Percentiles rank a stretch among this genome's conserved stretches.
Conservation (phyloP, 2,888 invertebrate genomes). For the Phasia obesa region DNA sequence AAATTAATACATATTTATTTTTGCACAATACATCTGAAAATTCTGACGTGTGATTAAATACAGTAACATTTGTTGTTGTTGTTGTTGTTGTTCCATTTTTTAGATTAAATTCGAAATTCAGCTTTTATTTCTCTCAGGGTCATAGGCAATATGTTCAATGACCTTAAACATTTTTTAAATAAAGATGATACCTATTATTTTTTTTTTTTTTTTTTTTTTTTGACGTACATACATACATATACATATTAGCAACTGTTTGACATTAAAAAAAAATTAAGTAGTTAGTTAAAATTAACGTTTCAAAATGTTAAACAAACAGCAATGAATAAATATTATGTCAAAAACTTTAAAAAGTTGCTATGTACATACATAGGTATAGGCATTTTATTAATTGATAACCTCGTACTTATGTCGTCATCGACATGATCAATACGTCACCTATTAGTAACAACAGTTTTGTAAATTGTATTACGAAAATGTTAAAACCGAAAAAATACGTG, state of each 20-base stretch:
- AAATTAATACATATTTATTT: constrained; percentile 32
- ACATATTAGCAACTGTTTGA: not conserved
- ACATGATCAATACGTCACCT: constrained; percentile 30
- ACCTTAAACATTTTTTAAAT: constrained; percentile 58
- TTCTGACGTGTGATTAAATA: constrained; percentile 17
- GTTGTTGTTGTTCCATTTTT: not conserved
- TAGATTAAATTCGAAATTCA: constrained; percentile 4
- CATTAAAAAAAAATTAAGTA: constrained; percentile 9
- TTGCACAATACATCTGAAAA: constrained; percentile 15
- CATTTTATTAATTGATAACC: constrained; percentile 33
- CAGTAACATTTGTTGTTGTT: not conserved
- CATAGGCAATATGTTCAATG: constrained; percentile 59
- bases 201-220: too few relatives aligned
- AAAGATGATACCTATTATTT: too few relatives aligned
- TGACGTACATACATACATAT: too few relatives aligned
- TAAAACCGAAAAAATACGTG: constrained; percentile 25
- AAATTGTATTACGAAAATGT: constrained; percentile 40
- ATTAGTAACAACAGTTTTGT: not conserved
- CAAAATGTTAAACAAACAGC: constrained; percentile 18
- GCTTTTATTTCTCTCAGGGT: constrained; percentile 41
- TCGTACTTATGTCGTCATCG: constrained; percentile 12
- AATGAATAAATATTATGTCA: not conserved
- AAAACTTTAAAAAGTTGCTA: constrained; percentile 16
- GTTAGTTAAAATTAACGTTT: constrained; percentile 24
- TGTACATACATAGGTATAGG: too few relatives aligned